phyloP scores from a whole-genome alignment of 1,140 invertebrate genomes.

The Drosophila repleta region DNA sequence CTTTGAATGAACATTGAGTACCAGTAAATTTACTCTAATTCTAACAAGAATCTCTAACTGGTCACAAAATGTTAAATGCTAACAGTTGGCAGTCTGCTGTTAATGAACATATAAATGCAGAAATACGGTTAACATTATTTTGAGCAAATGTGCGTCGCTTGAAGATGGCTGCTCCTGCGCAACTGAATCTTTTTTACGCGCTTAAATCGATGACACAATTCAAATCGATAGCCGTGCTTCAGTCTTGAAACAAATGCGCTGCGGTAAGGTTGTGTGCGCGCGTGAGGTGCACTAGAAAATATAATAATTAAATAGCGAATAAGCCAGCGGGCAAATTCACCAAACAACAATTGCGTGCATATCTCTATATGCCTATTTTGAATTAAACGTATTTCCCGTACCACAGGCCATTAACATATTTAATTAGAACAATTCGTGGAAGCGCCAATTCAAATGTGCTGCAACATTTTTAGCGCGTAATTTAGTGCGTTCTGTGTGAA shows the following conservation, averaged over 20 bases:
- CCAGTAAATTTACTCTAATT: too few relatives aligned
- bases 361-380: not conserved
- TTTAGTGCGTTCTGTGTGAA: not conserved
- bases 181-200: not conserved
- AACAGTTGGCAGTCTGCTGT: not conserved
- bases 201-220: slow-evolving; percentile 22
- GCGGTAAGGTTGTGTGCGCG: slow-evolving; percentile 31
- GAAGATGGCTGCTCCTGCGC: slow-evolving; percentile 16
- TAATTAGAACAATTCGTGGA: slow-evolving; percentile 2
- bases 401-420: not conserved
- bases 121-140: not conserved
- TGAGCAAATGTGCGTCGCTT: not conserved
- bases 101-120: not conserved
- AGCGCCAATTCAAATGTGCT: slow-evolving; percentile 3
- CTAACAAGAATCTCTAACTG: too few relatives aligned
- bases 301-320: slow-evolving; percentile 5
- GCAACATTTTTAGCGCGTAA: slow-evolving; percentile 15
- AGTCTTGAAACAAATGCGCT: slow-evolving; percentile 42
- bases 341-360: not conserved
- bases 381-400: not conserved
- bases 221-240: slow-evolving; percentile 24
- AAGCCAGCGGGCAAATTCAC: slow-evolving; percentile 11
- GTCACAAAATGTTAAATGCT: too few relatives aligned
- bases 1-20: too few relatives aligned
- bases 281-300: not conserved